A percentile compares a stretch with the other conserved stretches of the same genome.
Conservation (phyloP, 1,140 invertebrate genomes). For the Hirudo medicinalis region DNA sequence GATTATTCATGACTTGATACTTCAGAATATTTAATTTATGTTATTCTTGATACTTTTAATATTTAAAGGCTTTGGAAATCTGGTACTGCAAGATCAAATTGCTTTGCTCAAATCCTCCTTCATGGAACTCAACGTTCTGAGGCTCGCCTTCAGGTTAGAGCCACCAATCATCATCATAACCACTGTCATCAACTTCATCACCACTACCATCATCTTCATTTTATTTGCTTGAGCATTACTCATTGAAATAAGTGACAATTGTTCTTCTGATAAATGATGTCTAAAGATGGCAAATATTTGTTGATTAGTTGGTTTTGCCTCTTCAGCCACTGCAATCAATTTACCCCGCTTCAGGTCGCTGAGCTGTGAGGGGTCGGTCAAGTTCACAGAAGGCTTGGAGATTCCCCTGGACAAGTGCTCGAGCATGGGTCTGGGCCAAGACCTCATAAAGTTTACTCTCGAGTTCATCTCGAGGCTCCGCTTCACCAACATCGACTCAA, state of each 20-base stretch:
- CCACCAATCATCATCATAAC: neutral
- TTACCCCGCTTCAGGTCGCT: conserved; percentile 23
- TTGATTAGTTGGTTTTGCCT: neutral
- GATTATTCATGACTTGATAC: too few species aligned
- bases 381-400: conserved; percentile 28
- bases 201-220: neutral
- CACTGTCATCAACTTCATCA: neutral
- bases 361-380: conserved; percentile 15
- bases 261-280: too few species aligned
- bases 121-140: conserved; percentile 37
- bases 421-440: conserved; percentile 35
- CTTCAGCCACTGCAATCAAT: neutral
- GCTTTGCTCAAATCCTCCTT: conserved; percentile 35
- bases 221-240: neutral
- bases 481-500: conserved; percentile 33
- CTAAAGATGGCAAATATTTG: too few species aligned
- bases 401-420: conserved; percentile 28
- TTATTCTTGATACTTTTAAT: neutral
- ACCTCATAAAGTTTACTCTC: conserved; percentile 34
- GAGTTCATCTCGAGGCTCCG: conserved; percentile 32
- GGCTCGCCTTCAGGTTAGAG: conserved; percentile 33
- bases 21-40: too few species aligned
- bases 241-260: neutral
- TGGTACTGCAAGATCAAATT: conserved; percentile 36
- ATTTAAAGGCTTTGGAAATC: conserved; percentile 31